Evolutionary conservation across 2,113 vertebrate species (phyloP).

Genomic region (Loxodonta africana): DNA sequence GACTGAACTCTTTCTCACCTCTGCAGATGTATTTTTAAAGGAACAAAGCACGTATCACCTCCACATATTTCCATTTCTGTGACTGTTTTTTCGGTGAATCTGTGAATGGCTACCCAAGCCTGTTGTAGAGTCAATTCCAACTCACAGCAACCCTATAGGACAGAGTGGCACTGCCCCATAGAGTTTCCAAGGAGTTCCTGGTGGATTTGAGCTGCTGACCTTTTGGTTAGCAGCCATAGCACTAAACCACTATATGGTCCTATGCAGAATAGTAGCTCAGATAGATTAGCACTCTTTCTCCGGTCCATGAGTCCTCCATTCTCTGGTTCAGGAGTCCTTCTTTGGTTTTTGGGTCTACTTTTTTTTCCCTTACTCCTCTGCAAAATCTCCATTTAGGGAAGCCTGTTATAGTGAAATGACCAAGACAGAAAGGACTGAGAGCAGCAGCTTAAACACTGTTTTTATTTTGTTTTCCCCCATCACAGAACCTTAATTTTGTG

Average conservation of each 20-base stretch:
- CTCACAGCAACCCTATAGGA: too few species aligned
- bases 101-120: too few species aligned
- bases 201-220: too few species aligned
- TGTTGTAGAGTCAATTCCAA: too few species aligned
- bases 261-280: not conserved
- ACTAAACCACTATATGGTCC: too few species aligned
- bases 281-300: fast-evolving
- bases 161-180: too few species aligned
- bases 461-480: not conserved
- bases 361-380: too few species aligned
- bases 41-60: fast-evolving
- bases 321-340: too few species aligned
- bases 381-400: not conserved
- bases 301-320: not conserved
- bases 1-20: not conserved
- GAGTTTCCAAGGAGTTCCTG: too few species aligned
- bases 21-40: not conserved
- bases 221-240: too few species aligned
- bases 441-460: not conserved
- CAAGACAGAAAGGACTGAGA: not conserved
- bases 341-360: fast-evolving
- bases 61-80: fast-evolving
- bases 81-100: not conserved
- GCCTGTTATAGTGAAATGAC: too few species aligned
- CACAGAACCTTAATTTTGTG: not conserved